Evolutionary conservation across 2,797 vertebrate genomes (phyloP), one percentile per base, ranked within the genome.

Genomic region (Poecilia wingei): DNA sequence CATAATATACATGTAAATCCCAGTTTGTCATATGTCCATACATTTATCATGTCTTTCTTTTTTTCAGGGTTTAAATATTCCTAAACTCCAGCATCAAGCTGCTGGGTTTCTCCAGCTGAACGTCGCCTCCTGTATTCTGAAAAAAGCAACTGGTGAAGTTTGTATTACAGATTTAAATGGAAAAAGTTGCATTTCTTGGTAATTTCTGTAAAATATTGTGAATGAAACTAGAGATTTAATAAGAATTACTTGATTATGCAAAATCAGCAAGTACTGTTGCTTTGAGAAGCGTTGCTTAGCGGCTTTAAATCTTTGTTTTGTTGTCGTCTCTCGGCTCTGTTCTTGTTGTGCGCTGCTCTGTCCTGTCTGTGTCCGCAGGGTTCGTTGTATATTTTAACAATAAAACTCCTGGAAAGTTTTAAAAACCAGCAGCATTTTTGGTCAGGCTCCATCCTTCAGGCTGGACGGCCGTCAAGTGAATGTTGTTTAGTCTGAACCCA

Each of bases 21-120:
- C 5, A 25, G 13, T 43, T 43, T 25, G 28, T 28, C 14, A 41
- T 7, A 18, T 78, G 39, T 36, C 3, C 41, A 25, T 8, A 47
- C 72, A 20, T 77, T 71, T 41, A 36, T 68, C 66, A n/a, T 68
- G 7, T 77, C 47, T 80, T 83, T 82, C n/a, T 85, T 39, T 22
- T 86, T 89, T 87, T 75, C 87, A 95, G 95, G 77, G 87, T 70
- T 77, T 95, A 81, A 94, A 92, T 39, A 33, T n/a, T 36, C 39
- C 22, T 4, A 53, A 3, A 39, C 77, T 78, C 39, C 36, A 49
- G 43, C 22, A 66, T 4, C 18, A 55, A 31, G 47, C n/a, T 77
- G 53, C 47, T 79, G 72, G 75, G 36, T 41, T 70, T 83, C 73
- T 59, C 22, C 45, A 86, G 79, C 41, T 41, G 41, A 85, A 75